Percentiles rank a stretch among this genome's conserved stretches.
phyloP scores from a whole-genome alignment of 1,140 invertebrate genomes.

The Euwallacea similis region DNA sequence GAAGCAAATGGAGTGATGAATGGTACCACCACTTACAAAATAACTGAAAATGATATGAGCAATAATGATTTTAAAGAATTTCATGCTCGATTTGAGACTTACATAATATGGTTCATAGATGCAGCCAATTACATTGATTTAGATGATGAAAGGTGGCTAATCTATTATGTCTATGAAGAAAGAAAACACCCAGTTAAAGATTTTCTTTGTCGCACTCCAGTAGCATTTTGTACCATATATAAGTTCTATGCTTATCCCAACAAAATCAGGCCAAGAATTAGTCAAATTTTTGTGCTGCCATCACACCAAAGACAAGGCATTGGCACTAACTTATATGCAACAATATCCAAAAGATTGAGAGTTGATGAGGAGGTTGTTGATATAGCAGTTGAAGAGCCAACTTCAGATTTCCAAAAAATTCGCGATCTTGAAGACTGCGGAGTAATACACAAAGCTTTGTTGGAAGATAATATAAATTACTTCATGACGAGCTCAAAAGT shows the following conservation, averaged over 20 bases:
- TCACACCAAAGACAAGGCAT: constrained; percentile 85
- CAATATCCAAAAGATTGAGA: constrained; percentile 33
- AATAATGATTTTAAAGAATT: constrained; percentile 75
- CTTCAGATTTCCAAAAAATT: constrained; percentile 42
- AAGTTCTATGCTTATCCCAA: constrained; percentile 93
- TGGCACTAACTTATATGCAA: constrained; percentile 64
- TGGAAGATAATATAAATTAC: constrained; percentile 21
- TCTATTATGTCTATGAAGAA: constrained; percentile 90
- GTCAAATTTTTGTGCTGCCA: constrained; percentile 88
- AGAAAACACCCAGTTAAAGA: constrained; percentile 65
- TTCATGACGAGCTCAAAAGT: constrained; percentile 18
- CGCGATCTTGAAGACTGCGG: constrained; percentile 43
- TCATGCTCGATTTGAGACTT: constrained; percentile 85
- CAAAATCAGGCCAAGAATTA: constrained; percentile 83
- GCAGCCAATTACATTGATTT: constrained; percentile 89
- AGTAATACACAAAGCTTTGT: constrained; percentile 32
- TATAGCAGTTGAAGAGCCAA: constrained; percentile 48
- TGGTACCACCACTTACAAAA: constrained; percentile 69
- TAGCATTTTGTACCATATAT: constrained; percentile 90
- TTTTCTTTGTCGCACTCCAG: constrained; percentile 69
- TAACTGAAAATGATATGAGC: constrained; percentile 74
- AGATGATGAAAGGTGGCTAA: constrained; percentile 90
- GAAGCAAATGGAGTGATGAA: not conserved
- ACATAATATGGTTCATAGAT: constrained; percentile 94
- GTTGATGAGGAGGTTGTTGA: constrained; percentile 36